Base-by-base conservation (phyloP, 2,113 vertebrate species). In the Odontophorus gujanensis region DNA sequence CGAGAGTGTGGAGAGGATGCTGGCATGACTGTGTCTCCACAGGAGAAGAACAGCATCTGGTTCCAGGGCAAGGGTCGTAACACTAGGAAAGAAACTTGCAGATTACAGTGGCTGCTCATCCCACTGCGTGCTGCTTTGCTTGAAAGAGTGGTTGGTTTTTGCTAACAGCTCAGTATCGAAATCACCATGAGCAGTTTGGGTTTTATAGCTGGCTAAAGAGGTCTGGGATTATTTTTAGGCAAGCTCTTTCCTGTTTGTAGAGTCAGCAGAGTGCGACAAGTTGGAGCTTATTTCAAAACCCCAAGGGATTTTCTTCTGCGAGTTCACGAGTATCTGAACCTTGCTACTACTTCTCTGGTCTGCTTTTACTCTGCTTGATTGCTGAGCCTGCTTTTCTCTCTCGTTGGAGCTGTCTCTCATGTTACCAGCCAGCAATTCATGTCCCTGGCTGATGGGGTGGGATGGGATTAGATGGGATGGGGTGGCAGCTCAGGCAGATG, bases 91-190 rank as follows among this genome's bases (percentile, higher is more conserved):
- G 25, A 73, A 32, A 4, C 2, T 20, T 62, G 26, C 36, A 28
- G 12, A 13, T 68, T 73, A 10, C n/a, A 20, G n/a, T 13, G 34
- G 25, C 26, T 28, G 14, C 26, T 26, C 7, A 69, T 50, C 47
- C 7, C 24, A 25, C 22, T 21, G 19, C 50, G 47, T 50, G 26
- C 12, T 36, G n/a, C 34, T 71, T 20, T 24, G 26, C 42, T 55
- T 86, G 13, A 11, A 61, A 11, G 38, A 65, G 32, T 10, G 2
- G 1, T 7, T 74, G 20, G 8, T 71, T 82, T 77, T 7, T 71
- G 76, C 12, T 51, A 15, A 42, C 21, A 9, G 28, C 9, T 0
- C 0, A 66, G 4, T 67, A 13, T 26, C 0, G 0, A 48, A 10
- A 34, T 48, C 21, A 51, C 14, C 0, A 0, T 2, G 5, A 62